Conservation (phyloP, 2,888 invertebrate species). For the Malachius bipustulatus region DNA sequence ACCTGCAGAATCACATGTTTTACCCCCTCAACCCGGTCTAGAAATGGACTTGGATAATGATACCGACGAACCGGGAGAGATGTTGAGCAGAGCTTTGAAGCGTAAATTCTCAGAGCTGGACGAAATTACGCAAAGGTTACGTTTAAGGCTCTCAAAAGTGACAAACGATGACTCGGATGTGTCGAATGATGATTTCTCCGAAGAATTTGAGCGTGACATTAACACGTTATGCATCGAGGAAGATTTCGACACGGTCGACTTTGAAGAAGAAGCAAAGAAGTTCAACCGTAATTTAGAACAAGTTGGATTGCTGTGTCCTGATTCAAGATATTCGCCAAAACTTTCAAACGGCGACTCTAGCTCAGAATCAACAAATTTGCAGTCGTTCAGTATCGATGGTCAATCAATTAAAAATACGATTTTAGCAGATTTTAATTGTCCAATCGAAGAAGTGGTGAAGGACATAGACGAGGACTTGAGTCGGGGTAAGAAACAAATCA, state of each 20-base stretch:
- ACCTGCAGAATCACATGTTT: conserved; percentile 4
- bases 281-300: conserved; percentile 10
- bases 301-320: background rate
- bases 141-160: conserved; percentile 44
- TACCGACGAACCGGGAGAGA: conserved; percentile 25
- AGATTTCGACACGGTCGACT: conserved; percentile 32
- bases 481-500: conserved; percentile 6
- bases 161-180: conserved; percentile 41
- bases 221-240: conserved; percentile 37
- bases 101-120: conserved; percentile 51
- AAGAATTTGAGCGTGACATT: conserved; percentile 48
- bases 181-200: conserved; percentile 36
- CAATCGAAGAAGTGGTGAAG: background rate
- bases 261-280: conserved; percentile 23
- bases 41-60: background rate
- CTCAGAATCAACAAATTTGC: background rate
- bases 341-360: background rate
- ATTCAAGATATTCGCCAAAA: no score
- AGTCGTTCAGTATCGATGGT: background rate
- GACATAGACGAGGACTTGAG: background rate
- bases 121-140: conserved; percentile 48
- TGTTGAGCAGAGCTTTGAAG: conserved; percentile 41
- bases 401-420: background rate
- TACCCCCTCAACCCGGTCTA: no score
- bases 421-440: background rate